A percentile compares a stretch with the other conserved stretches of the same genome.
These are phyloP conservation scores for Drosophila nigritarsus DNA, from an alignment of 2,888 invertebrate species.

Conservation along the genomic window DNA sequence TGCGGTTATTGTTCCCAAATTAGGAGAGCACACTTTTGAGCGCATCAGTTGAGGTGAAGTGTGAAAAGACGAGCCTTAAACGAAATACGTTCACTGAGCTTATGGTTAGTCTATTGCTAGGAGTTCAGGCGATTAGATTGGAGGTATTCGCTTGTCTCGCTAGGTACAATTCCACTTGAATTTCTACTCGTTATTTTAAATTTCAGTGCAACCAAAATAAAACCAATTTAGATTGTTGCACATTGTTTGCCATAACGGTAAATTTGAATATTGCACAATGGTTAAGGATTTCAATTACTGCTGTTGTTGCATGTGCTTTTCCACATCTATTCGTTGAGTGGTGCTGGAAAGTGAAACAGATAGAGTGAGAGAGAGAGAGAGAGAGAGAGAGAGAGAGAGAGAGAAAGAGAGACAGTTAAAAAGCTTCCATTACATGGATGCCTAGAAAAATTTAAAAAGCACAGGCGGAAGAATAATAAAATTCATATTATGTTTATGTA, in stretches of 20 bases:
- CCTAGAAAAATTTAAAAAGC: not conserved
- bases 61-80: not conserved
- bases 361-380: not conserved
- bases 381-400: not conserved
- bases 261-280: constrained; percentile 8
- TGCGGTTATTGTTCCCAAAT: constrained; percentile 6
- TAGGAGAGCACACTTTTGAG: constrained; percentile 3
- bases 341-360: not conserved
- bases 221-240: constrained; percentile 30
- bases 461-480: too few species aligned
- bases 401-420: not conserved
- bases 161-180: not conserved
- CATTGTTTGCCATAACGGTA: constrained; percentile 13
- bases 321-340: not conserved
- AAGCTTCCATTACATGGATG: not conserved
- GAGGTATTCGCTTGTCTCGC: not conserved
- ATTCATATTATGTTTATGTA: not conserved
- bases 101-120: not conserved
- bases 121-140: not conserved
- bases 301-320: constrained; percentile 7
- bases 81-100: constrained; percentile 5
- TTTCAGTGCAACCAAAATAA: constrained; percentile 11
- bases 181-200: not conserved
- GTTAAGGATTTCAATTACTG: not conserved
- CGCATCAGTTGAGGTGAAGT: constrained; percentile 1